phyloP scores from a whole-genome alignment of 2,888 invertebrate species.

The Ischnura elegans region DNA sequence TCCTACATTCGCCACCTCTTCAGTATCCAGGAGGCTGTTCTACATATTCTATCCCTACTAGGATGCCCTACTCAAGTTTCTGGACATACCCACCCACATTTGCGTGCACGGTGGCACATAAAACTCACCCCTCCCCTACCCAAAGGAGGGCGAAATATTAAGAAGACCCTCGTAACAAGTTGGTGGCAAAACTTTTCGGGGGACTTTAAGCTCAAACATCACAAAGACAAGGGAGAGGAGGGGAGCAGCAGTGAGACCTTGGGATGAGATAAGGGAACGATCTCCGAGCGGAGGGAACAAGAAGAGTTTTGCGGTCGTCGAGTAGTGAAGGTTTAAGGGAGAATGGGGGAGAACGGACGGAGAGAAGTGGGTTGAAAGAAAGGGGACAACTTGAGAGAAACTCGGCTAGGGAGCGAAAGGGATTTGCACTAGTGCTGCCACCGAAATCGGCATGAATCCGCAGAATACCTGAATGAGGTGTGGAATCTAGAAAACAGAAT shows the following conservation, averaged over 20 bases:
- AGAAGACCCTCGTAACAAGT: background rate
- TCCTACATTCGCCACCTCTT: too few species aligned
- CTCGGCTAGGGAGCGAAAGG: background rate
- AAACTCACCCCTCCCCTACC: background rate
- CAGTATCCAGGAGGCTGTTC: too few species aligned
- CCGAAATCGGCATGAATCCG: too few species aligned
- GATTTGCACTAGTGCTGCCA: too few species aligned
- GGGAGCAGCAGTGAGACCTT: background rate
- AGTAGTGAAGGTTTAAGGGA: background rate
- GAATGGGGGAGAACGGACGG: background rate
- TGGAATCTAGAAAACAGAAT: too few species aligned
- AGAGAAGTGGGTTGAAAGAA: background rate
- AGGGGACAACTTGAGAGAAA: background rate
- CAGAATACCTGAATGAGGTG: too few species aligned
- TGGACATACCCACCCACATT: background rate
- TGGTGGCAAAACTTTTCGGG: background rate
- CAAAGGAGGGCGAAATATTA: background rate
- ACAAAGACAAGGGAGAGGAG: background rate
- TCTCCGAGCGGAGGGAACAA: background rate
- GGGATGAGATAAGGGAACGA: constrained; percentile 30
- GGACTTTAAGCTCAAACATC: background rate
- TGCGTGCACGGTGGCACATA: background rate
- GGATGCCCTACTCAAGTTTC: too few species aligned
- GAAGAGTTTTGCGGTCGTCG: constrained; percentile 4
- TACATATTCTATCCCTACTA: too few species aligned